phyloP scores from a whole-genome alignment of 2,797 vertebrate species.

The Danio albolineatus region DNA sequence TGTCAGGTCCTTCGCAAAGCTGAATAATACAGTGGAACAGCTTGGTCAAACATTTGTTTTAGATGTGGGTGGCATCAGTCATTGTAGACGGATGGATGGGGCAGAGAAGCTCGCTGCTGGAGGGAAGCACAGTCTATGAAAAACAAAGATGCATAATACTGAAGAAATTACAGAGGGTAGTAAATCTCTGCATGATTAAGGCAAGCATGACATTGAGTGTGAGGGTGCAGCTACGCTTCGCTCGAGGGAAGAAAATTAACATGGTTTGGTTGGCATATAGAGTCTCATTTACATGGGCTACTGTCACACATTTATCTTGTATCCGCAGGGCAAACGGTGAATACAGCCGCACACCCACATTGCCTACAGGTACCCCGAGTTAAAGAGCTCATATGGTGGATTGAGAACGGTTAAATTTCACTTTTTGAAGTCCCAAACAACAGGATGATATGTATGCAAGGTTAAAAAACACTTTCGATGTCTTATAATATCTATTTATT shows the following conservation, averaged over 20 bases:
- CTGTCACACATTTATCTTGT: slow-evolving; percentile 34
- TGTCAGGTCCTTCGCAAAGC: slow-evolving; percentile 63
- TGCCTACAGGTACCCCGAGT: slow-evolving; percentile 6
- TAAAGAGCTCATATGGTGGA: too few species aligned
- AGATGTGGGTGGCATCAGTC: slow-evolving; percentile 58
- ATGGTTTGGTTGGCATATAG: slow-evolving; percentile 28
- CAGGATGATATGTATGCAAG: too few species aligned
- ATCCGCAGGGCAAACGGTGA: neutral
- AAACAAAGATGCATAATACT: slow-evolving; percentile 34
- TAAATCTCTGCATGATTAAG: slow-evolving; percentile 40
- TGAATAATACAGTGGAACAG: slow-evolving; percentile 75
- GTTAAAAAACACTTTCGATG: too few species aligned
- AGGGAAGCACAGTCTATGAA: slow-evolving; percentile 19
- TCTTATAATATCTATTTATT: too few species aligned
- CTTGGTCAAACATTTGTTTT: slow-evolving; percentile 79
- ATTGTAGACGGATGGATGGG: slow-evolving; percentile 50
- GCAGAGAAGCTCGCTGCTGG: slow-evolving; percentile 34
- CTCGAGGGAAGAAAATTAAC: slow-evolving; percentile 12
- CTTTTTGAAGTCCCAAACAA: too few species aligned
- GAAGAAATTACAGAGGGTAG: slow-evolving; percentile 24
- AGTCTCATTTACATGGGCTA: slow-evolving; percentile 42
- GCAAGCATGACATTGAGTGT: slow-evolving; percentile 30
- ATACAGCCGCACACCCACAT: slow-evolving; percentile 21
- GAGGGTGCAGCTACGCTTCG: slow-evolving; percentile 16
- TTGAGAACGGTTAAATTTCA: too few species aligned